A percentile compares a stretch with the other conserved stretches of the same genome.
These are phyloP conservation scores for Ennomos quercinarius DNA, from an alignment of 2,888 invertebrate species.

Conservation along the genomic window DNA sequence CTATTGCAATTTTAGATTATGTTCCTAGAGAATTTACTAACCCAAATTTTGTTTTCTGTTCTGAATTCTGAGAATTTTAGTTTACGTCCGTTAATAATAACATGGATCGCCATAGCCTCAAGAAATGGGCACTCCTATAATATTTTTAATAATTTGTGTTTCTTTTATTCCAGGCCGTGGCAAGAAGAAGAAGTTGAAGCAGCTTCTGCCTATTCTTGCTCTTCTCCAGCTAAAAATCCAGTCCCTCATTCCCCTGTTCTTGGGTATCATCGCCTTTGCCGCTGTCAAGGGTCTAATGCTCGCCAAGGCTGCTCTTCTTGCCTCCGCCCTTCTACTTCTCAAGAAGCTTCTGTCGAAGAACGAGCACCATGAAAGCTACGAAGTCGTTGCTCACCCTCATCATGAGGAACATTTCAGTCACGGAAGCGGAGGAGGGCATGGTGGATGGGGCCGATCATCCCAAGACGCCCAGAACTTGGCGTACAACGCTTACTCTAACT, in stretches of 20 bases:
- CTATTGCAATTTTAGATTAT: no score
- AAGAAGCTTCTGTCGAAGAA: constrained; percentile 90
- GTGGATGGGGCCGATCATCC: constrained; percentile 87
- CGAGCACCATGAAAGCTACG: constrained; percentile 89
- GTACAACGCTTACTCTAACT: constrained; percentile 88
- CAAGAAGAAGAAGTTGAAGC: constrained; percentile 92
- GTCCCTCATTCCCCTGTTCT: constrained; percentile 90
- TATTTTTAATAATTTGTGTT: constrained; percentile 8
- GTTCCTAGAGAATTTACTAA: no score
- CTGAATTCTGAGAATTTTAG: no score
- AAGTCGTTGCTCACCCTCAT: constrained; percentile 90
- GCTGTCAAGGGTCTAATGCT: constrained; percentile 94
- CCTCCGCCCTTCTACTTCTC: constrained; percentile 88
- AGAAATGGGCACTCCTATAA: neutral
- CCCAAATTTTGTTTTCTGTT: no score
- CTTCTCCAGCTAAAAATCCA: constrained; percentile 92
- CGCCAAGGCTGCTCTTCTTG: constrained; percentile 92
- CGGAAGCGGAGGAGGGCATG: constrained; percentile 76
- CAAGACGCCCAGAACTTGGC: constrained; percentile 88
- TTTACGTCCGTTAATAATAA: no score
- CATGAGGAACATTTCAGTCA: constrained; percentile 85
- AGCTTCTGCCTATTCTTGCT: constrained; percentile 90
- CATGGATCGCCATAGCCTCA: no score
- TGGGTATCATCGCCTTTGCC: constrained; percentile 90
- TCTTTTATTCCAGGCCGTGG: constrained; percentile 87